Evolutionary conservation across 2,113 vertebrate species (phyloP), one percentile per base, ranked within the genome.

Genomic region (Oceanodroma tethys): DNA sequence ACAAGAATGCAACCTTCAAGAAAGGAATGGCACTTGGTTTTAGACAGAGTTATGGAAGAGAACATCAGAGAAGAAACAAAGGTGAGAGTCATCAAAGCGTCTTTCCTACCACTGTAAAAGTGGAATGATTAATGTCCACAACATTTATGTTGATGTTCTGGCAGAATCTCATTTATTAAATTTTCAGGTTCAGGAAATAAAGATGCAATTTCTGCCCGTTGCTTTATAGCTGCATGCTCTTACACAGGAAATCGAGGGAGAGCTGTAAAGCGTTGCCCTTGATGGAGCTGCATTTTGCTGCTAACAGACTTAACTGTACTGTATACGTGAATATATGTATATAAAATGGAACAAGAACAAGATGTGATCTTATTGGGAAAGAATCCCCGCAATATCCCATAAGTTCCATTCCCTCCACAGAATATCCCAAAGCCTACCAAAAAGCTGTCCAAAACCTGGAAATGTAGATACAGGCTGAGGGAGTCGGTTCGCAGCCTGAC

Each of bases 331-430:
- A 71, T 83, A 62, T 79, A 93, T 85, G 59, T 89, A 55, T 95
- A 67, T 95, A 45, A 87, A 88, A 84, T 92, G 74, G 97, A 97
- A 97, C 95, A 87, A 93, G 97, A 98, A 96, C 96, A 98, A 98
- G 96, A 97, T 97, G 95, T 97, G 97, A 94, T 97, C 89, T 94
- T 97, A 94, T 53, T 84, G 82, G 93, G 95, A 98, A 97, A 78
- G 88, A 98, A 98, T 97, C 91, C 89, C 90, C 4, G 56, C 56
- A 95, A 95, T 97, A 97, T 97, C 94, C 92, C 16, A 1, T 83
- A 96, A 93, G 93, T 89, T 93, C 56, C 42, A 16, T 73, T 81
- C 58, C 50, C n/a, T 80, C 32, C 84, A 67, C 63, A 66, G 96
- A 94, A 79, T 91, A 81, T 93, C 83, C 81, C 79, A 45, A 87